Evolutionary conservation across 1,140 invertebrate species (phyloP), one percentile per base, ranked within the genome.

Genomic region (Pemphigus obesinymphae): DNA sequence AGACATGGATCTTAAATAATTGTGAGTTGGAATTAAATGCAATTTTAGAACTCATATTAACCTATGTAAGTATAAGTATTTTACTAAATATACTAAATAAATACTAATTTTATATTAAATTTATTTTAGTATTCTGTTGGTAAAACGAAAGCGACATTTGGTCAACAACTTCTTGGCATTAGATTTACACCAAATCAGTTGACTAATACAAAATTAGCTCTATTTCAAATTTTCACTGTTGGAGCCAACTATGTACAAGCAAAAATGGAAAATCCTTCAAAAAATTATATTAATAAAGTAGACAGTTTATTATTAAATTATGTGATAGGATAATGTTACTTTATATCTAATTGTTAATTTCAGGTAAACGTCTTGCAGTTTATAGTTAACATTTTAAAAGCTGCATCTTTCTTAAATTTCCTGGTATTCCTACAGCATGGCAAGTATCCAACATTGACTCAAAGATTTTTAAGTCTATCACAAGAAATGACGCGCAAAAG

Each of bases 381-480:
- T 84, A 82, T 89, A 23, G 89, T 91, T 84, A 89, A 87, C 82
- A 86, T 88, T 78, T 87, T 90, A 61, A 85, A 89, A 53, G 82
- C 91, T n/a, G 86, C 88, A 7, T 89, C 89, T 81, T 87, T 91
- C 61, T 84, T 90, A 0, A 91, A 91, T 85, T 90, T 91, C 82
- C 87, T 91, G 82, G 84, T 89, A 70, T 92, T 92, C 83, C 86
- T 92, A 20, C 88, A 90, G 85, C 88, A 89, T 72, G 91, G 91
- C 23, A 88, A 89, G 78, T 88, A 90, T 86, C 90, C 90, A n/a
- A 86, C 89, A 3, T 83, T 92, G 3, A 87, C 90, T 70, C 90
- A 91, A 84, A 89, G 88, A 83, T 84, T 92, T 45, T 84, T 91
- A 31, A 80, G 89, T 85, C 53, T 89, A 85, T 85, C 88, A 87